Conservation (phyloP, 2,888 invertebrate genomes). For the Nemoura dubitans region DNA sequence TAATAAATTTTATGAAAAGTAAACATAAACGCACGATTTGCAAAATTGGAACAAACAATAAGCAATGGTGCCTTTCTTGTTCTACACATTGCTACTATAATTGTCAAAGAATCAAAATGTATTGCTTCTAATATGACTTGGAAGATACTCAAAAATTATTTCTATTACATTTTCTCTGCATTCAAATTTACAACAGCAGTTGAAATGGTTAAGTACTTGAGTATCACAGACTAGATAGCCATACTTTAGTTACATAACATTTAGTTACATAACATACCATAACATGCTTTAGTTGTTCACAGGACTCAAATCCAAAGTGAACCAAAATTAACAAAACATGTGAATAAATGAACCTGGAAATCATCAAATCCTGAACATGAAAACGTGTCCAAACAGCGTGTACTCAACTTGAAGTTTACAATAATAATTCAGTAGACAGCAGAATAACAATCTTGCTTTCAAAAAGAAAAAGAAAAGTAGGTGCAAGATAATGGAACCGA, state of each 20-base stretch:
- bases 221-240: not conserved
- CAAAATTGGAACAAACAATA: not conserved
- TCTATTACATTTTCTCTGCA: not conserved
- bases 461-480: not conserved
- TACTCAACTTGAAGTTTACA: not conserved
- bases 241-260: no score
- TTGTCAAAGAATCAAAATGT: no score
- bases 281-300: not conserved
- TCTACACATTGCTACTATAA: not conserved
- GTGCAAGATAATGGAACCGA: not conserved
- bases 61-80: not conserved
- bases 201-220: not conserved
- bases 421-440: not conserved
- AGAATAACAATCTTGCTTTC: not conserved
- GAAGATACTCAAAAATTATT: not conserved
- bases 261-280: no score
- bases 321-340: not conserved
- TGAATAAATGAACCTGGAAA: not conserved
- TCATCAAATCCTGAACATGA: not conserved
- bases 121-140: not conserved
- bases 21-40: not conserved
- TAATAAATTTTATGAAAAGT: not conserved
- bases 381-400: not conserved
- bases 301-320: not conserved
- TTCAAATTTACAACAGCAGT: not conserved